Evolutionary conservation across 2,888 invertebrate genomes (phyloP), one percentile per base, ranked within the genome.

Genomic region (Spodoptera littoralis): DNA sequence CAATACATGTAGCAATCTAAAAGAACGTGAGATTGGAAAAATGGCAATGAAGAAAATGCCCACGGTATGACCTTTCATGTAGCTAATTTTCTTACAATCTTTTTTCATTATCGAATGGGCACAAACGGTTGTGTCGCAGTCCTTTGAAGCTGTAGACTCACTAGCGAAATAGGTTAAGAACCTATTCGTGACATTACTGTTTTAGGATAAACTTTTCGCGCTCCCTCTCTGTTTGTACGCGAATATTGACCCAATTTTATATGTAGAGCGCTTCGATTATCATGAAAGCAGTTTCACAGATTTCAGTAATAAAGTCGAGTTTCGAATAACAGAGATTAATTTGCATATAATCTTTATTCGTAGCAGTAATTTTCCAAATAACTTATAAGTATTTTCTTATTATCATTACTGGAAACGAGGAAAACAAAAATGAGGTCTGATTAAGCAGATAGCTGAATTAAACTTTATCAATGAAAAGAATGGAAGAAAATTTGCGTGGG

Each of bases 161-260:
- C 75, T 75, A 75, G 60, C 71, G 56, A 83, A 82, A 81, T 79
- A 80, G 76, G 79, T 79, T 81, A 76, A 79, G 75, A 76, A 73
- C 68, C 80, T 73, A 83, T 83, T 70, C 61, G 73, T 64, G 76
- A 67, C 76, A 79, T 82, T 76, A 81, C 77, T 72, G 70, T 79
- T 83, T 83, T 76, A 68, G 76, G 74, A 78, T 77, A 78, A 82
- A 80, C 76, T 81, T 76, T 83, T 76, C 66, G 59, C 66, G 70
- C 70, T 73, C 73, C 70, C 70, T 74, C 67, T 74, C 63, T 73
- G 69, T 84, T 79, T 80, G 73, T 79, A 67, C 75, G 67, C 61
- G 71, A 76, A 74, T 79, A 80, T 81, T 84, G 82, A 82, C 85
- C 82, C 66, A 79, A 77, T 84, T 85, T 70, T 65, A 61, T 61